phyloP scores from a whole-genome alignment of 1,140 invertebrate genomes.

The Cydia amplana region DNA sequence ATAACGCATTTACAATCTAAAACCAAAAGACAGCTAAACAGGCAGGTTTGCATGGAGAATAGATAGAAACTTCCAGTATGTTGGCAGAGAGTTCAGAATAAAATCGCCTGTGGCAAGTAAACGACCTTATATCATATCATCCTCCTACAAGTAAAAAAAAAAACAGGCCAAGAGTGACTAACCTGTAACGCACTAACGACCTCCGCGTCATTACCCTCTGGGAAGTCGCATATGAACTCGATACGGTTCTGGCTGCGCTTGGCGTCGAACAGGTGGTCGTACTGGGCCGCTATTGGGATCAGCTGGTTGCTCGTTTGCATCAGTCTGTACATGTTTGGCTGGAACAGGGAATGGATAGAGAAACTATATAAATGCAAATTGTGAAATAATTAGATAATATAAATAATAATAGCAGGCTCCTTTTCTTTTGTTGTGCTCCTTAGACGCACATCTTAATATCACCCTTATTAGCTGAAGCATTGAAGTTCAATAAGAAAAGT shows the following conservation, averaged over 20 bases:
- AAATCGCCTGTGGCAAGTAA: too few species aligned
- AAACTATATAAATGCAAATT: not conserved
- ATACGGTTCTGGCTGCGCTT: conserved; percentile 89
- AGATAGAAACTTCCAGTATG: too few species aligned
- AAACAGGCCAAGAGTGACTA: conserved; percentile 4
- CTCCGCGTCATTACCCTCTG: conserved; percentile 90
- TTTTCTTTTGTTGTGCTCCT: too few species aligned
- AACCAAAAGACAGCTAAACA: not conserved
- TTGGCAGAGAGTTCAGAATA: too few species aligned
- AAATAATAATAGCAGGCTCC: too few species aligned
- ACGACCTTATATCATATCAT: too few species aligned
- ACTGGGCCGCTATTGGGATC: conserved; percentile 88
- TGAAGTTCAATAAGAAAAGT: too few species aligned
- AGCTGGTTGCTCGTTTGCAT: conserved; percentile 92
- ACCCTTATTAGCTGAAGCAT: too few species aligned
- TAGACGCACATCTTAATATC: too few species aligned
- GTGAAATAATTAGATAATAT: too few species aligned
- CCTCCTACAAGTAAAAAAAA: not conserved
- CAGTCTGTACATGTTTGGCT: conserved; percentile 93
- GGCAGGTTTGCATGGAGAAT: too few species aligned
- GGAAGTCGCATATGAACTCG: conserved; percentile 95
- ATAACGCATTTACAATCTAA: not conserved
- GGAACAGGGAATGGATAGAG: conserved; percentile 52
- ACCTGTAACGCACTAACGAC: conserved; percentile 92
- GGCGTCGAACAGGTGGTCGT: conserved; percentile 89